A percentile compares a stretch with the other conserved stretches of the same genome.
These are phyloP conservation scores for Trichopoda pennipes DNA, from an alignment of 2,888 invertebrate genomes.

Conservation along the genomic window DNA sequence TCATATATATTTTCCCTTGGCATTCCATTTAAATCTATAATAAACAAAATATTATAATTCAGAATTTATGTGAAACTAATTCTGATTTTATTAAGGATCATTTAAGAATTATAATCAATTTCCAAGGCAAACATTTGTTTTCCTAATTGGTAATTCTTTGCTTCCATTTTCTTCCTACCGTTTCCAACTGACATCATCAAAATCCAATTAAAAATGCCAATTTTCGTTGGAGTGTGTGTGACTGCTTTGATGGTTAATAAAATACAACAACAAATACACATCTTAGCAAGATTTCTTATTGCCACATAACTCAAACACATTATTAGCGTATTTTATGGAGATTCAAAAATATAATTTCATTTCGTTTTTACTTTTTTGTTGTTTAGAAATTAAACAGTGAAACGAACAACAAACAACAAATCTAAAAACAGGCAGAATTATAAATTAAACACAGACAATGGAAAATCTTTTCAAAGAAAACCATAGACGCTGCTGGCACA, in stretches of 20 bases:
- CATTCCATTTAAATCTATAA: too few relatives aligned
- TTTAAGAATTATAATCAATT: too few relatives aligned
- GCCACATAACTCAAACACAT: slow-evolving; percentile 73
- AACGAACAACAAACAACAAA: slow-evolving; percentile 3
- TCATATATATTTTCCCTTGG: too few relatives aligned
- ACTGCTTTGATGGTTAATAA: slow-evolving; percentile 35
- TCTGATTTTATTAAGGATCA: too few relatives aligned
- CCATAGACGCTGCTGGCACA: slow-evolving; percentile 41
- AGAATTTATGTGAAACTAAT: too few relatives aligned
- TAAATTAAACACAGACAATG: slow-evolving; percentile 50
- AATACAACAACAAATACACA: slow-evolving; percentile 6
- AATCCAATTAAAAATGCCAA: slow-evolving; percentile 53
- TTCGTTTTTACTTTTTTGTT: slow-evolving; percentile 27
- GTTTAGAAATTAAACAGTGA: background rate
- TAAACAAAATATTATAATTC: too few relatives aligned
- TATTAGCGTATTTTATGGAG: slow-evolving; percentile 77
- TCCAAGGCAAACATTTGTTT: background rate
- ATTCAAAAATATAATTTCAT: slow-evolving; percentile 51
- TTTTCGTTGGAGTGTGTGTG: background rate
- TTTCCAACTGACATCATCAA: background rate
- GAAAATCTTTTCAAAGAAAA: slow-evolving; percentile 59
- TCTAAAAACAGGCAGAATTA: slow-evolving; percentile 34
- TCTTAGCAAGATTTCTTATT: slow-evolving; percentile 30
- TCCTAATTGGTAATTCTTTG: background rate
- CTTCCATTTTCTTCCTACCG: too few relatives aligned